Evolutionary conservation across 2,888 invertebrate genomes (phyloP).

Genomic region (Diabrotica balteata): DNA sequence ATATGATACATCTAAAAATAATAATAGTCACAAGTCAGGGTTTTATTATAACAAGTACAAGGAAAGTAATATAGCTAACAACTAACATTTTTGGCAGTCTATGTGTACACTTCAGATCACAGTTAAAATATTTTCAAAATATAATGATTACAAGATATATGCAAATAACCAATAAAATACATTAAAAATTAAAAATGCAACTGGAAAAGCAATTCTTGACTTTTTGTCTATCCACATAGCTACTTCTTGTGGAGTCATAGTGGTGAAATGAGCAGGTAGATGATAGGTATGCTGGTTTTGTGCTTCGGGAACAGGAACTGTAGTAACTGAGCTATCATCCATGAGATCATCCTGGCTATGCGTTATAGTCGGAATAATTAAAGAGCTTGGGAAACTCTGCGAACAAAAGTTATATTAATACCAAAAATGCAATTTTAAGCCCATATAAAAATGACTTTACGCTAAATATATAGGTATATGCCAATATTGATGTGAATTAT

Average conservation of each 20-base stretch:
- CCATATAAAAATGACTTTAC: too few species aligned
- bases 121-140: constrained; percentile 10
- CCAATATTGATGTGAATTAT: too few species aligned
- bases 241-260: constrained; percentile 88
- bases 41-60: neutral
- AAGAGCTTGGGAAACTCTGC: constrained; percentile 64
- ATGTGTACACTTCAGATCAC: constrained; percentile 13
- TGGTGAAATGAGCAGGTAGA: constrained; percentile 67
- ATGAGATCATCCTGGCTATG: constrained; percentile 71
- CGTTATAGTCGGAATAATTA: constrained; percentile 72
- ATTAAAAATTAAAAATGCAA: constrained; percentile 81
- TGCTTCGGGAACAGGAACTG: constrained; percentile 47
- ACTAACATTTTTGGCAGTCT: constrained; percentile 9
- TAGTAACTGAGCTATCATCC: constrained; percentile 44
- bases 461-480: too few species aligned
- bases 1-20: too few species aligned
- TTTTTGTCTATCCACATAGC: constrained; percentile 87
- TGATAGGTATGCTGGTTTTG: constrained; percentile 14
- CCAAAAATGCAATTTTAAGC: too few species aligned
- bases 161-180: constrained; percentile 60
- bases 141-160: constrained; percentile 47
- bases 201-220: constrained; percentile 79
- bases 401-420: constrained; percentile 11
- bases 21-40: neutral
- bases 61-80: neutral